Evolutionary conservation across 1,140 invertebrate species (phyloP).

Genomic region (Bombus impatiens): DNA sequence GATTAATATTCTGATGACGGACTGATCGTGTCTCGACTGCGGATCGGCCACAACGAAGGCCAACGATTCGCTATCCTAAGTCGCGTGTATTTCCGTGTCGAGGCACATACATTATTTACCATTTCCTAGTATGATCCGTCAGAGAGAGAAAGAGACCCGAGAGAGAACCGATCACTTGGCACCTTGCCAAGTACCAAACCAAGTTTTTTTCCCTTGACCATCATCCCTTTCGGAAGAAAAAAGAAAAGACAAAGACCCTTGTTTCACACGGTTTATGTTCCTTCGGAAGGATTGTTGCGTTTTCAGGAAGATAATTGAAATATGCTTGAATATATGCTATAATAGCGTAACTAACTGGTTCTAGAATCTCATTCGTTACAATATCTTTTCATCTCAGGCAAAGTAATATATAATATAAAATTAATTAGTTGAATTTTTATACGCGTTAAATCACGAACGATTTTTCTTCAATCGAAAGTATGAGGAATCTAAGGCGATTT

Average conservation of each 20-base stretch:
- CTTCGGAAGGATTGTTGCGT: too few species aligned
- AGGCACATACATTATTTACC: constrained; percentile 78
- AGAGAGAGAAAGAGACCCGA: constrained; percentile 34
- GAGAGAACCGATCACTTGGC: constrained; percentile 37
- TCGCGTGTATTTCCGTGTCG: constrained; percentile 76
- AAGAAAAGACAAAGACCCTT: not conserved
- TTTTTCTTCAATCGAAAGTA: too few species aligned
- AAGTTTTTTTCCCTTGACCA: not conserved
- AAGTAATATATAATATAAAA: too few species aligned
- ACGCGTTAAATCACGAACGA: too few species aligned
- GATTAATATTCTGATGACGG: constrained; percentile 77
- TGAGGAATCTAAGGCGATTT: too few species aligned
- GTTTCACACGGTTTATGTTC: too few species aligned
- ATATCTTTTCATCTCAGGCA: too few species aligned
- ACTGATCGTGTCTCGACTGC: constrained; percentile 75
- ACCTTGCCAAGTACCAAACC: not conserved
- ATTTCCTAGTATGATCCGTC: constrained; percentile 76
- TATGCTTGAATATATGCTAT: too few species aligned
- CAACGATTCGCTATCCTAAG: constrained; percentile 68
- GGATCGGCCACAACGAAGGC: constrained; percentile 72
- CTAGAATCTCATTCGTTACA: too few species aligned
- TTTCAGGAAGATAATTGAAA: too few species aligned
- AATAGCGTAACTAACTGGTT: too few species aligned
- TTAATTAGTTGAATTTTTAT: too few species aligned
- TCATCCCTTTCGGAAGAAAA: not conserved